Evolutionary conservation across 2,797 vertebrate species (phyloP).

Genomic region (Arremon aurantiirostris): DNA sequence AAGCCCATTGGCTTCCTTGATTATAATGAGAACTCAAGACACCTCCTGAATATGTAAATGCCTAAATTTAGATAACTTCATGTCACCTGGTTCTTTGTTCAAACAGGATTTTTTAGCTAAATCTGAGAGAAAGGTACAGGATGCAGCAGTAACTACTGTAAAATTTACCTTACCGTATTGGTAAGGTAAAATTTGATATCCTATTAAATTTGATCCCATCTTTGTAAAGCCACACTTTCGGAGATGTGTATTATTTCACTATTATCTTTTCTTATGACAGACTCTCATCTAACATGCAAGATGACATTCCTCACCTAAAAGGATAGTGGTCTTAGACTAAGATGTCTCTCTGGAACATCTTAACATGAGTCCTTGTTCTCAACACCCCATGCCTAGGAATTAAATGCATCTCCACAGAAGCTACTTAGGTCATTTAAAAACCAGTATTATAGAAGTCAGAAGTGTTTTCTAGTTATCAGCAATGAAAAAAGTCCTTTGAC

Average conservation of each 20-base stretch:
- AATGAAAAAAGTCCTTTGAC: not conserved
- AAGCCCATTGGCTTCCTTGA: not conserved
- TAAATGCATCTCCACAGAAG: not conserved
- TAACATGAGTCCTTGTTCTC: not conserved
- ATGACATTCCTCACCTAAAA: not conserved
- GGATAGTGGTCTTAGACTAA: not conserved
- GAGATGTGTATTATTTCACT: not conserved
- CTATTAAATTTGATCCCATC: not conserved
- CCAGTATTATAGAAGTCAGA: not conserved
- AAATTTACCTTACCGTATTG: not conserved
- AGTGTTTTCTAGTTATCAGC: not conserved
- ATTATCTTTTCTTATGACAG: not conserved
- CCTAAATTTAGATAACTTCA: not conserved
- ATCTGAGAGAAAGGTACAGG: not conserved
- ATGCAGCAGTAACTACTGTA: not conserved
- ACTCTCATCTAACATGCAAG: not conserved
- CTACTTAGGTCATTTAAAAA: not conserved
- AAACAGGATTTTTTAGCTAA: not conserved
- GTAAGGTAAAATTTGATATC: not conserved
- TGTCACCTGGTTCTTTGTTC: not conserved
- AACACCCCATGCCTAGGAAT: not conserved
- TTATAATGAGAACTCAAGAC: not conserved
- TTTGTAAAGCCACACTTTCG: not conserved
- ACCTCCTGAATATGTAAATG: not conserved
- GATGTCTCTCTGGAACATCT: not conserved